Evolutionary conservation across 23 tunicate species (phyloP), one percentile per base, ranked within the genome.

Genomic region (Corella eumyota): DNA sequence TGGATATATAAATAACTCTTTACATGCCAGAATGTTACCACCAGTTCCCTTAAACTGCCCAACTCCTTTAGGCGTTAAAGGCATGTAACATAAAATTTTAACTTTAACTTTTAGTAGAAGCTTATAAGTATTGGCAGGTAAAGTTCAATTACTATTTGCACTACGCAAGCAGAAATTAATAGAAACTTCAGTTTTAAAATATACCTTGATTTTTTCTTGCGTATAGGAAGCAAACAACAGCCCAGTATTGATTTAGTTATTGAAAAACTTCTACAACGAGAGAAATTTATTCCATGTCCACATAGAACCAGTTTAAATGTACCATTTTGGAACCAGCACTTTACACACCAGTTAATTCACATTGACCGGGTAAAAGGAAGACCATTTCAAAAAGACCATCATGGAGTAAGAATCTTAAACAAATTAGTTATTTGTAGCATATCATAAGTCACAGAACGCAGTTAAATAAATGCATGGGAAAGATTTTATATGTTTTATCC

Each of bases 291-390:
- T 30, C 87, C 87, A 6, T 79, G 77, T 53, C 72, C 76, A 32
- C 30, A 47, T 45, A 50, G 87, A 45, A 69, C 87, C 20, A 70
- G 61, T 13, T 29, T 79, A 19, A 27, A 70, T 25, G 70, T 79
- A 26, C 77, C 87, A 3, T 53, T 61, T 2, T 79, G 70, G 40
- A 77, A 77, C 9, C 87, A 79, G 33, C 87, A 79, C 32, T 70
- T 79, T 23, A 70, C 68, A 6, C 87, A 79, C 56, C 87, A 79
- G 68, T 79, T 68, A 28, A 70, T 79, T 32, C 70, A 79, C 56
- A 70, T 77, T 2, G 66, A 79, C 45, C 19, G 23, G 48, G 30
- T 24, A 19, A 79, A 79, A 45, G 72, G 66, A 19, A 30, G 61
- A 32, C 87, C 87, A 3, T 55, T 21, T 34, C 76, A 79, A 50